Evolutionary conservation across 2,113 vertebrate species (phyloP).

Genomic region (Ailuropoda melanoleuca): DNA sequence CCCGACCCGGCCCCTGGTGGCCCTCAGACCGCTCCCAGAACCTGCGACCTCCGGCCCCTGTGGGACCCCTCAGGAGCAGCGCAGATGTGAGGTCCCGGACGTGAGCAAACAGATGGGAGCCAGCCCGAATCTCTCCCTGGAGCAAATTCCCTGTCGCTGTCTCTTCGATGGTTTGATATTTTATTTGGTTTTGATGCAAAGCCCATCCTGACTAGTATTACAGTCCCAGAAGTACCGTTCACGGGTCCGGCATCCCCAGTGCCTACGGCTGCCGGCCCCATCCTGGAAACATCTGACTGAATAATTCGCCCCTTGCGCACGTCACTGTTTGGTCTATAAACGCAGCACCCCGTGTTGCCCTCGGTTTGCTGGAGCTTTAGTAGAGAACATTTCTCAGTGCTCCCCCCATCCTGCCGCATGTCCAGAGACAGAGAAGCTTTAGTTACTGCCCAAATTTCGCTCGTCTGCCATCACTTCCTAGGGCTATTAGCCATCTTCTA

Average conservation of each 20-base stretch:
- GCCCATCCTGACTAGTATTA: too few species aligned
- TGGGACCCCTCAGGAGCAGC: neutral
- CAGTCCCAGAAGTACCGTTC: neutral
- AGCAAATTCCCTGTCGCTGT: neutral
- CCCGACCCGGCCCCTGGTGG: neutral
- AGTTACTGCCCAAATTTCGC: neutral
- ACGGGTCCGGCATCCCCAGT: fast-evolving
- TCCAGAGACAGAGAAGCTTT: neutral
- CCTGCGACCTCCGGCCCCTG: neutral
- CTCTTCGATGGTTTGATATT: neutral
- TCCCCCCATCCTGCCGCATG: fast-evolving
- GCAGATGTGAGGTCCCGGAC: neutral
- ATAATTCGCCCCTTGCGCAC: fast-evolving
- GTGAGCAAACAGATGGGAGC: neutral
- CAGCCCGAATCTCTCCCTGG: neutral
- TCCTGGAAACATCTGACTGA: neutral
- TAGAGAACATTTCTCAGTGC: neutral
- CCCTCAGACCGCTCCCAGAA: neutral
- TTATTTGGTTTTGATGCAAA: too few species aligned
- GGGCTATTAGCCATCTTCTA: neutral
- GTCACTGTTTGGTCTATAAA: neutral
- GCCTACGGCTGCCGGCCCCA: fast-evolving
- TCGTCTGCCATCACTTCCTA: neutral
- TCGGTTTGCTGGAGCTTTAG: neutral
- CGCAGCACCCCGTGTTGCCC: neutral